Conservation (phyloP, 2,797 vertebrate species). For the Rhabdomys pumilio region DNA sequence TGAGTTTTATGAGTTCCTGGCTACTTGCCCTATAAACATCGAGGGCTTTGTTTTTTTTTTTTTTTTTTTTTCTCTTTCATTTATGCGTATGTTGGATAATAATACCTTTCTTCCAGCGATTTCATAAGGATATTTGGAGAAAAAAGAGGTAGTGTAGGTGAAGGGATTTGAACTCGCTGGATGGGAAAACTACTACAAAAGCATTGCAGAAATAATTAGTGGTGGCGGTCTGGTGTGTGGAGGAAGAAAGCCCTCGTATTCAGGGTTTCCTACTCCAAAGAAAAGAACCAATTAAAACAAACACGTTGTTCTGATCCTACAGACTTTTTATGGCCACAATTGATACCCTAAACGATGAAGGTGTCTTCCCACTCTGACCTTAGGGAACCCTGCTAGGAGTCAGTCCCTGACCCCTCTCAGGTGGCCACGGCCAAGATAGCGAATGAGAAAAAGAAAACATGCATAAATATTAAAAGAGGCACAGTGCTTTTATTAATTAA, state of each 20-base stretch:
- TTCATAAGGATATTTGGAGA: constrained; percentile 72
- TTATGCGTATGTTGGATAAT: constrained; percentile 66
- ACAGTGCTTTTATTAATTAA: constrained; percentile 66
- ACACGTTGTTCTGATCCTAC: constrained; percentile 59
- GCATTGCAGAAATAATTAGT: constrained; percentile 69
- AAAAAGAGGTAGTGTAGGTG: constrained; percentile 65
- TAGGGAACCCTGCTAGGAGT: background rate
- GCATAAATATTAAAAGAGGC: constrained; percentile 28
- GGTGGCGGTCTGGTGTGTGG: constrained; percentile 33
- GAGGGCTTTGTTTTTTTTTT: constrained; percentile 51
- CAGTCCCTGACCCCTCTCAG: background rate
- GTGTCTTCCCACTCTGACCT: constrained; percentile 35
- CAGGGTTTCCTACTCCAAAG: constrained; percentile 53
- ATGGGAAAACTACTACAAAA: constrained; percentile 70
- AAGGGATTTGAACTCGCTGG: constrained; percentile 68
- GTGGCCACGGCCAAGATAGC: background rate
- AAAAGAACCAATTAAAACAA: constrained; percentile 74
- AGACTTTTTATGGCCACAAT: constrained; percentile 43
- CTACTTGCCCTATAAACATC: background rate
- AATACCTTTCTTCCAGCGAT: constrained; percentile 52
- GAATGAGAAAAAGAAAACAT: constrained; percentile 43
- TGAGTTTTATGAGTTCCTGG: constrained; percentile 72
- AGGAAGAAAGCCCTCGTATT: constrained; percentile 62
- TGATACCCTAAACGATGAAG: constrained; percentile 55
- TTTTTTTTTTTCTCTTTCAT: constrained; percentile 58